Conservation (phyloP, 2,888 invertebrate genomes). For the Polia nebulosa region DNA sequence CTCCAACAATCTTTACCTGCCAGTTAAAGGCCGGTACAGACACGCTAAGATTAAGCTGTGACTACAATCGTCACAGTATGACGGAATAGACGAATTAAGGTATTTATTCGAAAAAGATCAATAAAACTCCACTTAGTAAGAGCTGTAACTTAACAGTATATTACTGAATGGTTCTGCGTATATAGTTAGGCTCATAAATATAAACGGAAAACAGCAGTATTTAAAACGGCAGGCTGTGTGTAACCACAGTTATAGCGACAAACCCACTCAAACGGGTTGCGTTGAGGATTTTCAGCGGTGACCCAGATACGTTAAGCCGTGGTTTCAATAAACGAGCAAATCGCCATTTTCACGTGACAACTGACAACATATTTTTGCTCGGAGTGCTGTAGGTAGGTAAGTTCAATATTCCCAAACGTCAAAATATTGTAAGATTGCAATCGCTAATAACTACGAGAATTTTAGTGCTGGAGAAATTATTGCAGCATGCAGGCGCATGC, state of each 20-base stretch:
- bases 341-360: background rate
- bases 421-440: too few species aligned
- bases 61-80: too few species aligned
- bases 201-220: constrained; percentile 18
- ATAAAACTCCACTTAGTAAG: background rate
- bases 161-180: background rate
- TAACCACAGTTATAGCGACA: constrained; percentile 52
- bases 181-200: background rate
- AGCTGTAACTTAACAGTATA: too few species aligned
- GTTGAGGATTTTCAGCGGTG: constrained; percentile 67
- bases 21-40: too few species aligned
- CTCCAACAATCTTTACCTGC: too few species aligned
- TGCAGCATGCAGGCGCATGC: too few species aligned
- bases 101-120: background rate
- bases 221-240: constrained; percentile 48
- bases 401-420: too few species aligned
- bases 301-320: constrained; percentile 68
- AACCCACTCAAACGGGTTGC: constrained; percentile 69
- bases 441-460: too few species aligned
- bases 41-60: too few species aligned
- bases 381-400: background rate
- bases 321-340: constrained; percentile 38
- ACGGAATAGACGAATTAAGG: too few species aligned
- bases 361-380: too few species aligned
- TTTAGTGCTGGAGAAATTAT: too few species aligned